Evolutionary conservation across 1,140 invertebrate species (phyloP), one percentile per base, ranked within the genome.

Genomic region (Triops longicaudatus): DNA sequence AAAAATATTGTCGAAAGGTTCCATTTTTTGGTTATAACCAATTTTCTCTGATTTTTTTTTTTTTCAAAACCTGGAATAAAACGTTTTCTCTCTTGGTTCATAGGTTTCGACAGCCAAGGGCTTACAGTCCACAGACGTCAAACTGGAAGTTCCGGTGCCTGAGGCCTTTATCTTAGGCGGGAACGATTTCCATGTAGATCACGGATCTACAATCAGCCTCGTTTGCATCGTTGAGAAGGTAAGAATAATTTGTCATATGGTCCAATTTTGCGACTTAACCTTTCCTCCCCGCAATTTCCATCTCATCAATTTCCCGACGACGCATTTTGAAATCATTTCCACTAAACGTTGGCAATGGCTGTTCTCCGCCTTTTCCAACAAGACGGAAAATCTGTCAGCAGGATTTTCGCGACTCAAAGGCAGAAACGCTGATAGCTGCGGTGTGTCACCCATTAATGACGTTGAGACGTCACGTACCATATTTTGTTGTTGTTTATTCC

Each of bases 201-300:
- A 93, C 81, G 93, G 93, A 79, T 94, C 92, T 84, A 91, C 93
- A 81, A 95, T 96, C 84, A 93, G 91, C 85, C 89, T 96, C 81
- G 92, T 95, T 81, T 96, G 94, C 86, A 92, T 95, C 82, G 94
- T 96, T 83, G 93, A 96, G 85, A 95, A 95, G 90, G 94, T 96
- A 85, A 88, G 86, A 80, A 72, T 71, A 74, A 42, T 17, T 22
- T n/a, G 28, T 78, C 22, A 22, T 31, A 76, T 76, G 72, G 73
- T 31, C 28, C 73, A 41, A 74, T 74, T 74, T 74, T 37, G 27
- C 73, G 37, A 41, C 75, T 76, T 28, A 22, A 17, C 22, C 75
- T 28, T 26, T 73, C 26, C 31, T 41, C 63, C 42, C 74, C 50
- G 41, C 43, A 43, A 31, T 75, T 42, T 75, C 74, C 42, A n/a